A percentile compares a stretch with the other conserved stretches of the same genome.
These are phyloP conservation scores for Micromesistius poutassou DNA, from an alignment of 2,797 vertebrate species.

Conservation along the genomic window DNA sequence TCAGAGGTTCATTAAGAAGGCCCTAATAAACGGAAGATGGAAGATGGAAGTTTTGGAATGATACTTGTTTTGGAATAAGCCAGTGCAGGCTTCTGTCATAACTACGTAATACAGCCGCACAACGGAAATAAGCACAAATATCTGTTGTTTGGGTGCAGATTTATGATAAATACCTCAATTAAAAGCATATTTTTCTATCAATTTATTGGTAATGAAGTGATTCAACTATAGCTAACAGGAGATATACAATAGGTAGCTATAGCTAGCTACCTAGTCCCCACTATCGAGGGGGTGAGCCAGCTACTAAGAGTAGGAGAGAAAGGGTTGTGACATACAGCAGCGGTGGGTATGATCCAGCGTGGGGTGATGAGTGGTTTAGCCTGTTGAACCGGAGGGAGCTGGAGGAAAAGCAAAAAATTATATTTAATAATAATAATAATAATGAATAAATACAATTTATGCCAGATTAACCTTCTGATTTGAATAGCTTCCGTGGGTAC, in stretches of 20 bases:
- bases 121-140: too few species aligned
- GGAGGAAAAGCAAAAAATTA: slow-evolving; percentile 13
- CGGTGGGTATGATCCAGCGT: slow-evolving; percentile 88
- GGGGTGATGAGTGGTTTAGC: slow-evolving; percentile 79
- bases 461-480: background rate
- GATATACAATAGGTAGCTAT: too few species aligned
- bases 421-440: too few species aligned
- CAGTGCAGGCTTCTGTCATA: too few species aligned
- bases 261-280: background rate
- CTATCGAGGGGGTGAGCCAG: background rate
- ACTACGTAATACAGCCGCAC: too few species aligned
- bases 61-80: too few species aligned
- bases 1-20: background rate
- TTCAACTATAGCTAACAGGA: background rate
- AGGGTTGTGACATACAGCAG: slow-evolving; percentile 62
- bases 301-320: background rate
- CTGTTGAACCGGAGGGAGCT: slow-evolving; percentile 72
- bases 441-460: background rate
- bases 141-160: too few species aligned
- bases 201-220: too few species aligned
- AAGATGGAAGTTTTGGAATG: background rate
- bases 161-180: too few species aligned
- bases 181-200: too few species aligned
- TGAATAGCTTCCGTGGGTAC: background rate
- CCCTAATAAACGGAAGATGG: background rate